These are phyloP conservation scores for Diadumene lineata DNA, from an alignment of 92 coral and sea anemone genomes.

Conservation along the genomic window DNA sequence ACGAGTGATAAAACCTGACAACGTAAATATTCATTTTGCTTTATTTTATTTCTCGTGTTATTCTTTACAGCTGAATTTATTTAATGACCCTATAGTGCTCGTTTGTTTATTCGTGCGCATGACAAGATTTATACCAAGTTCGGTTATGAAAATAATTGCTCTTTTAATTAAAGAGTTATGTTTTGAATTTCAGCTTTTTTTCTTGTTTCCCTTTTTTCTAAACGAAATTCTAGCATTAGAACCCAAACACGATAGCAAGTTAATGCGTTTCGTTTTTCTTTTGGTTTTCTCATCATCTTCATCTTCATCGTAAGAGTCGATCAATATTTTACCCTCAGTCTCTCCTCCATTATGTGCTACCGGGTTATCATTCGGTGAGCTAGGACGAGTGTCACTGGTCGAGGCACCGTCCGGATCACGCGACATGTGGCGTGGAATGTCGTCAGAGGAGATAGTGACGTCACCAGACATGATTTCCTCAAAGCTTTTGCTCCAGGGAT, in stretches of 20 bases:
- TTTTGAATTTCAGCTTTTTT: slow-evolving; percentile 7
- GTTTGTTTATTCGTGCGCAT: background rate
- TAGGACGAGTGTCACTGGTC: slow-evolving; percentile 19
- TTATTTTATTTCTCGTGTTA: background rate
- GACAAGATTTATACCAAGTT: background rate
- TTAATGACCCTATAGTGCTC: background rate
- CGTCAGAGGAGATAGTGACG: slow-evolving; percentile 14
- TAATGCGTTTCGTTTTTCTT: slow-evolving; percentile 19
- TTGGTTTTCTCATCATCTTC: slow-evolving; percentile 9
- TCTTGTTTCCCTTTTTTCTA: slow-evolving; percentile 27
- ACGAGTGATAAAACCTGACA: too few relatives aligned
- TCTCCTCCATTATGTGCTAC: slow-evolving; percentile 12
- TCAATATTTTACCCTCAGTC: slow-evolving; percentile 6
- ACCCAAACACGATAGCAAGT: slow-evolving; percentile 51
- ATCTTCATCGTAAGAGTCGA: slow-evolving; percentile 24
- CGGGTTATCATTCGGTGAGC: background rate
- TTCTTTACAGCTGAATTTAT: background rate
- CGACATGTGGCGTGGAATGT: slow-evolving; percentile 20
- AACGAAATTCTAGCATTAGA: slow-evolving; percentile 45
- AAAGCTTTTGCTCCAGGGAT: slow-evolving; percentile 42
- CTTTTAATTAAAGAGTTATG: background rate
- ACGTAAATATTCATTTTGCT: background rate
- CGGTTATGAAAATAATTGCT: slow-evolving; percentile 4
- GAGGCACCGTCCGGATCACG: slow-evolving; percentile 75
- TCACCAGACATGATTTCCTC: slow-evolving; percentile 34